Base-by-base conservation (phyloP, 2,888 invertebrate genomes). In the Chromoteleia sp. region DNA sequence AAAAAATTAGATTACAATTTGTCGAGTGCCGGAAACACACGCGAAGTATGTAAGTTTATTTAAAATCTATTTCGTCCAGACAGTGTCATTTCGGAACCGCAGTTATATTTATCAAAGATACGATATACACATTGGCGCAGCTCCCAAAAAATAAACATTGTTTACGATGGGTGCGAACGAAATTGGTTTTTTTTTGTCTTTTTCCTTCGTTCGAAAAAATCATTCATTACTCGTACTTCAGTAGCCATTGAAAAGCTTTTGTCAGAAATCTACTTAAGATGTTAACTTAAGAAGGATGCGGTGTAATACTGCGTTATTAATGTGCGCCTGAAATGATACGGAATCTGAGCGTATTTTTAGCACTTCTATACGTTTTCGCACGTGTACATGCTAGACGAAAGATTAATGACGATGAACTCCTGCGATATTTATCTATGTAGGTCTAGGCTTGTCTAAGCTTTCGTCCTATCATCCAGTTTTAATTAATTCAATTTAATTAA, bases 341-440 rank as follows among this genome's bases (percentile, higher is more conserved):
- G 21, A 77, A 77, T 54, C 61, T 61, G 45, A 45, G 61, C 39
- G 48, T 61, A 77, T 68, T 77, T 70, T 77, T 77, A 77, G 63
- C 61, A 54, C 68, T 29, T 77, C 45, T 30, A 17, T 43, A 45
- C 61, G 43, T 39, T 77, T 77, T 77, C 70, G 70, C 61, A 70
- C 59, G 52, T 68, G 52, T 68, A 76, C 65, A 14, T 50, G 70
- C 61, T 77, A 63, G 61, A 77, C 76, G 68, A 70, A 63, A 77
- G 76, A 77, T 77, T 77, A 77, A 77, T 70, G 76, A 77, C 76
- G 68, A 68, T 70, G 68, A 77, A 77, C 76, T 77, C 61, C 45
- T 50, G 61, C 50, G 76, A 77, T 77, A 70, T 61, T 70, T 77
- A 77, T 77, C 76, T 77, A 77, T 77, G 61, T 77, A 70, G 76